Percentiles rank a stretch among this genome's conserved stretches.
These are phyloP conservation scores for Cathartes aura DNA, from an alignment of 2,113 vertebrate species.

Conservation along the genomic window DNA sequence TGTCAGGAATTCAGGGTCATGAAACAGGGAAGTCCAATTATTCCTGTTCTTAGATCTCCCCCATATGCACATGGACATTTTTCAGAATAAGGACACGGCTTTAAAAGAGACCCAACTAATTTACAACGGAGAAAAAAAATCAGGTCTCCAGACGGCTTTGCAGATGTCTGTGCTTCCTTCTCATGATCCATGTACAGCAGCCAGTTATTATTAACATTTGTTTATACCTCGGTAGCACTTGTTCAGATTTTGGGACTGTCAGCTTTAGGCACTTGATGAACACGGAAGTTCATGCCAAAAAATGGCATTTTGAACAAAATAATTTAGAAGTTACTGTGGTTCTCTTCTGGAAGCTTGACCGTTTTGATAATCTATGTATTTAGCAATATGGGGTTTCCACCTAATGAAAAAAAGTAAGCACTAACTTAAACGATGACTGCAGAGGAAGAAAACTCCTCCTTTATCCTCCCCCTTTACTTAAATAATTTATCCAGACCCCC, in stretches of 20 bases:
- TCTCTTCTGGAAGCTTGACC: background rate
- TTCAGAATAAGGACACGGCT: background rate
- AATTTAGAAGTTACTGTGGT: background rate
- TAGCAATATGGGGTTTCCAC: fast-evolving
- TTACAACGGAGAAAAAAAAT: fast-evolving
- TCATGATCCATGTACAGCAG: fast-evolving
- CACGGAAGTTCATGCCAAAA: background rate
- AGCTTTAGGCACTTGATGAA: fast-evolving
- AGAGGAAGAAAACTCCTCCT: background rate
- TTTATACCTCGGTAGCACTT: fast-evolving
- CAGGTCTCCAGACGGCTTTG: background rate
- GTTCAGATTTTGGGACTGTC: background rate
- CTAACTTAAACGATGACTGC: background rate
- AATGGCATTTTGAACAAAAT: background rate
- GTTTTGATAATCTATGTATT: background rate
- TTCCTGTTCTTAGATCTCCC: background rate
- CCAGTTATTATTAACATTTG: fast-evolving
- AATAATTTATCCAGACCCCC: background rate
- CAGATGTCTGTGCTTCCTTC: background rate
- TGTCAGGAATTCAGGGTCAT: background rate
- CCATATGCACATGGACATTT: fast-evolving
- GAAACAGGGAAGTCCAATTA: background rate
- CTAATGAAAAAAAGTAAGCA: background rate
- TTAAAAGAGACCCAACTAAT: background rate
- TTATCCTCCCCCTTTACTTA: background rate